Evolutionary conservation across 2,113 vertebrate species (phyloP), one percentile per base, ranked within the genome.

Genomic region (Gopherus flavomarginatus): DNA sequence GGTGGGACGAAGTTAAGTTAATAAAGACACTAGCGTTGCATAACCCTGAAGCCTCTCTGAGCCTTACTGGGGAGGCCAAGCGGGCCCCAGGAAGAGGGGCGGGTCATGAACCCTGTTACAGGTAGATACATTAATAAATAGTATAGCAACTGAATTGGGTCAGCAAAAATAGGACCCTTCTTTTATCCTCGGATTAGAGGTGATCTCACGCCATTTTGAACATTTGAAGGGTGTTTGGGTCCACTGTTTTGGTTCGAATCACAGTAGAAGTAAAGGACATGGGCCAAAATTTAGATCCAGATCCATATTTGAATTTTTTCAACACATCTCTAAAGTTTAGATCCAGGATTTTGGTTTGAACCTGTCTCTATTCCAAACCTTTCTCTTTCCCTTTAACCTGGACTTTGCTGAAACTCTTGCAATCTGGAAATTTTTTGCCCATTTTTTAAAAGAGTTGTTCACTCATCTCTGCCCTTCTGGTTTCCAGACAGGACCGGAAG

Each of bases 181-280:
- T 3, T 11, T 82, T 77, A 42, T 50, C 92, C 91, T 29, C 83
- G 47, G 92, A 78, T 22, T 75, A 1, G 14, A 65, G 31, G 19
- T 31, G 69, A 62, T 13, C 79, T 81, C 75, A 4, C 93, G 31
- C 57, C 42, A 6, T 87, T 91, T 90, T 87, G n/a, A 94, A 79
- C 13, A 9, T 22, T 94, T 95, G 19, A 50, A 9, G 53, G 85
- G 35, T 83, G 2, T 16, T 83, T 88, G 27, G 78, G n/a, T 90
- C 88, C 95, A 96, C 88, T 96, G 95, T 94, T 97, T 95, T 95
- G 54, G 92, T 96, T 94, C 88, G 62, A 96, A 96, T 94, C 92
- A n/a, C 90, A 42, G 81, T 79, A 81, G 57, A 94, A 88, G 13
- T 75, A 81, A 54, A 69, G 94, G n/a, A 54, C 92, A 57, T 83